Percentiles rank a stretch among this genome's conserved stretches.
These are phyloP conservation scores for Phenganax marumi DNA, from an alignment of 92 coral and sea anemone genomes.

Conservation along the genomic window DNA sequence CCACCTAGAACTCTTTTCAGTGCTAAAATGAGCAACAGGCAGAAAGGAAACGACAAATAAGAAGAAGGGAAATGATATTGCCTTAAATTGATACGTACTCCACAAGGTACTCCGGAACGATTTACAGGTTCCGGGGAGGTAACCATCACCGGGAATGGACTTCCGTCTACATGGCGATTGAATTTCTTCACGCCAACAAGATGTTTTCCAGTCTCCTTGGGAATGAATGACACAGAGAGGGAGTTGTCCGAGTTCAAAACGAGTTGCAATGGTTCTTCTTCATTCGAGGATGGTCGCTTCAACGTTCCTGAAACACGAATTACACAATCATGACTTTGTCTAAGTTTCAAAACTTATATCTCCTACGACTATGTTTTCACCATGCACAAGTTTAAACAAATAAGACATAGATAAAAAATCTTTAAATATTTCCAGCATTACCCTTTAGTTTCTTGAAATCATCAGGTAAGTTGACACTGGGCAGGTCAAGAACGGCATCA, in stretches of 20 bases:
- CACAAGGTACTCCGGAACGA: conserved; percentile 91
- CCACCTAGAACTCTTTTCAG: too few species aligned
- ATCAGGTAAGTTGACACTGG: conserved; percentile 71
- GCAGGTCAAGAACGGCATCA: conserved; percentile 76
- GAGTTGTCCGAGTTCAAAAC: conserved; percentile 42
- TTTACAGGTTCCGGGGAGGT: conserved; percentile 88
- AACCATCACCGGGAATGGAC: conserved; percentile 81
- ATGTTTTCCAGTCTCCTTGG: conserved; percentile 44
- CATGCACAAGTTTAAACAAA: too few species aligned
- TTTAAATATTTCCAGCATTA: conserved; percentile 41
- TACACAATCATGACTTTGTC: neutral
- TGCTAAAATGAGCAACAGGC: too few species aligned
- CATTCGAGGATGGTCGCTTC: conserved; percentile 14
- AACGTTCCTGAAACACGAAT: neutral
- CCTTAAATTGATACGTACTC: conserved; percentile 35
- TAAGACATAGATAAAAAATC: too few species aligned
- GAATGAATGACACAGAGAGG: conserved; percentile 35
- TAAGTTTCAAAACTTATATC: too few species aligned
- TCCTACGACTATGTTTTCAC: too few species aligned
- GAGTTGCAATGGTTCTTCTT: conserved; percentile 25
- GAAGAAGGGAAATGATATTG: too few species aligned
- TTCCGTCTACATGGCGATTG: conserved; percentile 37
- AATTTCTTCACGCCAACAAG: conserved; percentile 30
- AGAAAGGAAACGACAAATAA: too few species aligned
- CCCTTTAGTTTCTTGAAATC: conserved; percentile 69